These are phyloP conservation scores for Protobothrops mucrosquamatus DNA, from an alignment of 2,113 vertebrate genomes.

Conservation along the genomic window DNA sequence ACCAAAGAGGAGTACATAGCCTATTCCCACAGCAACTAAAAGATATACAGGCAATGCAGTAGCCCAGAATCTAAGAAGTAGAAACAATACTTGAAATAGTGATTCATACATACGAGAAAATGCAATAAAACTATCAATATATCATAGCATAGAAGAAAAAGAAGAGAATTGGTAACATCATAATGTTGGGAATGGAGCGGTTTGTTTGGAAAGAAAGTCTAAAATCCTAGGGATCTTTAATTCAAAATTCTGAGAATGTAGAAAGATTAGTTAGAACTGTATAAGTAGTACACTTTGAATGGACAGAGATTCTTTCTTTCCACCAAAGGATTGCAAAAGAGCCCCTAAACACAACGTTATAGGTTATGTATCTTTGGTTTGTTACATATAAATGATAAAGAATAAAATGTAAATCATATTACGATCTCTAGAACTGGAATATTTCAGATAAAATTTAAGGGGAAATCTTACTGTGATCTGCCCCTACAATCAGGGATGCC, in stretches of 20 bases:
- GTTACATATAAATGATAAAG: background rate
- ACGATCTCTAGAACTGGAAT: background rate
- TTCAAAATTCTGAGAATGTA: background rate
- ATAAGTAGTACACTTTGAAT: background rate
- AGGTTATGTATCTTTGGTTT: background rate
- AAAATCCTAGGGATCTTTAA: background rate
- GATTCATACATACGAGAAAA: accelerated
- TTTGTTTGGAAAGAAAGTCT: background rate
- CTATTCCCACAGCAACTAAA: slow-evolving; percentile 76
- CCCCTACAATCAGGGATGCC: background rate
- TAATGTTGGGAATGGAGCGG: background rate
- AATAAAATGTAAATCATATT: background rate
- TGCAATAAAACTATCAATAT: background rate
- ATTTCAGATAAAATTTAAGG: background rate
- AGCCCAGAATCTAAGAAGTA: slow-evolving; percentile 85
- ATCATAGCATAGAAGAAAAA: background rate
- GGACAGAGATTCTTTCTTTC: background rate
- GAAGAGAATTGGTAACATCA: background rate
- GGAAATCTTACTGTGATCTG: background rate
- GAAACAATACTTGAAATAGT: background rate
- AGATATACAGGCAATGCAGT: slow-evolving; percentile 86
- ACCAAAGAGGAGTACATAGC: slow-evolving; percentile 82
- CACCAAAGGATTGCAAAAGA: background rate
- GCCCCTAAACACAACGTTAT: background rate
- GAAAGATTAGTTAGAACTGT: background rate